Conservation (phyloP, 1,140 invertebrate genomes). For the Anastatus disparis region DNA sequence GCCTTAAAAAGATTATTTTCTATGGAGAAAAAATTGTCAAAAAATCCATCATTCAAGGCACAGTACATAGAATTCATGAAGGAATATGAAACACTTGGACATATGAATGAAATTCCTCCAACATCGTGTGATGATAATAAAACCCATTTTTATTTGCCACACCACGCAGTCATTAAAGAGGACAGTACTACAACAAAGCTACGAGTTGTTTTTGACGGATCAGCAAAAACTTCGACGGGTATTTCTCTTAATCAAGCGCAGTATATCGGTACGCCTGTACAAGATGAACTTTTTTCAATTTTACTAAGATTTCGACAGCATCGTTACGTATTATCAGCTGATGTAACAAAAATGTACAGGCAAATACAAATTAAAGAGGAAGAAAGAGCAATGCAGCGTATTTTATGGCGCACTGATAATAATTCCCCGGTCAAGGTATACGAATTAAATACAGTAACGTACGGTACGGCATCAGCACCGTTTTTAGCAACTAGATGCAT, state of each 20-base stretch:
- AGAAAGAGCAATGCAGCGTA: conserved; percentile 42
- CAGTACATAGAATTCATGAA: not conserved
- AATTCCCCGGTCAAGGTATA: not conserved
- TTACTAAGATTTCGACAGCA: not conserved
- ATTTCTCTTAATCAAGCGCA: not conserved
- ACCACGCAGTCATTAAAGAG: conserved; percentile 34
- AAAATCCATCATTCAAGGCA: not conserved
- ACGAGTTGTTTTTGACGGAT: conserved; percentile 12
- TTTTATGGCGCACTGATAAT: conserved; percentile 30
- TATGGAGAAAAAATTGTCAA: too few species aligned
- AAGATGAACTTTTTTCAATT: not conserved
- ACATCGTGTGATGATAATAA: too few species aligned
- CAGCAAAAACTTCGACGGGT: not conserved
- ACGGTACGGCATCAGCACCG: conserved; percentile 52
- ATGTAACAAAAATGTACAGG: conserved; percentile 14
- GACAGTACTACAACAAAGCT: not conserved
- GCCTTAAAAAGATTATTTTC: too few species aligned
- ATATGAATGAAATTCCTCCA: not conserved
- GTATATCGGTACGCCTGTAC: not conserved
- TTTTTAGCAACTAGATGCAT: conserved; percentile 12
- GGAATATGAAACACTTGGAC: not conserved
- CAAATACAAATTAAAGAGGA: conserved; percentile 1
- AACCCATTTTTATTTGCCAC: not conserved
- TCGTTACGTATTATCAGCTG: not conserved
- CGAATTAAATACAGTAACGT: conserved; percentile 32